These are phyloP conservation scores for Pan troglodytes DNA, from an alignment of 2,113 vertebrate genomes.

Conservation along the genomic window DNA sequence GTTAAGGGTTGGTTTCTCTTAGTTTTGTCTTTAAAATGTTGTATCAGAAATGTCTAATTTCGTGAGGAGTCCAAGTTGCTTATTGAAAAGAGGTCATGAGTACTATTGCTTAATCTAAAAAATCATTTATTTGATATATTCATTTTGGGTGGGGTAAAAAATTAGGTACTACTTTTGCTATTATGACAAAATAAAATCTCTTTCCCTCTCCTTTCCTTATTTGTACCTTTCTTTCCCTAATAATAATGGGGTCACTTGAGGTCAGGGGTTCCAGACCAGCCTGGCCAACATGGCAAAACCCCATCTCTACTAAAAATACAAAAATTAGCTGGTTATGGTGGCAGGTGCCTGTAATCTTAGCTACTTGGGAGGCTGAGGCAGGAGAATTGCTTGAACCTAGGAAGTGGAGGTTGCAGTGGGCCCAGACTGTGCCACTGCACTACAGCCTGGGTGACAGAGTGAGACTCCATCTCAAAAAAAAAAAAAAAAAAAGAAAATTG, in stretches of 20 bases:
- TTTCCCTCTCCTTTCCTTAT: background rate
- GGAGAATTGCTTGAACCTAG: too few relatives aligned
- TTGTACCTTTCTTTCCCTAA: conserved; percentile 9
- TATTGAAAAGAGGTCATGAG: background rate
- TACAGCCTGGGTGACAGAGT: too few relatives aligned
- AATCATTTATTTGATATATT: background rate
- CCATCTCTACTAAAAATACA: too few relatives aligned
- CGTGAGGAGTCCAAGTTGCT: background rate
- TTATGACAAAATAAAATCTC: background rate
- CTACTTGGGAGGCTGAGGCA: too few relatives aligned
- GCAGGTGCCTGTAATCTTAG: too few relatives aligned
- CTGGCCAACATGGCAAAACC: too few relatives aligned
- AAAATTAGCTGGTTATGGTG: too few relatives aligned
- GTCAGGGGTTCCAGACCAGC: too few relatives aligned
- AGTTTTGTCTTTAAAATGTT: background rate
- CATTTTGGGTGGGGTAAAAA: background rate
- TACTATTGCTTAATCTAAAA: background rate
- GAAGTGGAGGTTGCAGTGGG: too few relatives aligned
- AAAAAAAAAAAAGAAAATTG: background rate
- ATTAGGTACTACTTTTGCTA: background rate
- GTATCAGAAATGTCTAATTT: background rate
- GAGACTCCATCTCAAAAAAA: too few relatives aligned
- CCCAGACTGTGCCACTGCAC: too few relatives aligned
- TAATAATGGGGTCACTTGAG: background rate
- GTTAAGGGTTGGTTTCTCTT: background rate